phyloP scores from a whole-genome alignment of 2,888 invertebrate genomes.

The Caenorhabditis sp. region DNA sequence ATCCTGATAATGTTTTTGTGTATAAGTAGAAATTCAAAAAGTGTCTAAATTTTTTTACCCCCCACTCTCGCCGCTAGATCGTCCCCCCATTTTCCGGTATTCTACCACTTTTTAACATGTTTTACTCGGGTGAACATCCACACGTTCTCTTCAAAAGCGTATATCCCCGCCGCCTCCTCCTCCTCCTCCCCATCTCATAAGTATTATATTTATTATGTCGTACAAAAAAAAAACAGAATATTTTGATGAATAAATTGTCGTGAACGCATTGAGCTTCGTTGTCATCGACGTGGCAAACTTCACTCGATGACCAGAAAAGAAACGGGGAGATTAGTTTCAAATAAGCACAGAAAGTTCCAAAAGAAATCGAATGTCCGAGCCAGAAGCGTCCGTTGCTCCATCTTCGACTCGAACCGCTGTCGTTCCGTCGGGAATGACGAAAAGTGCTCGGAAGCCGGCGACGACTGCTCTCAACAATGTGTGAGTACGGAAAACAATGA shows the following conservation, averaged over 20 bases:
- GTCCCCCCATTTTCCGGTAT: conserved; percentile 12
- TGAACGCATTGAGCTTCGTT: no score
- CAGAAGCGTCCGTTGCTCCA: neutral
- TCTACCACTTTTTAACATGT: neutral
- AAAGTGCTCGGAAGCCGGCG: conserved; percentile 9
- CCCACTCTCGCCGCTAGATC: neutral
- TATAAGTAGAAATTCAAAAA: neutral
- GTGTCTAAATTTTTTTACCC: conserved; percentile 2
- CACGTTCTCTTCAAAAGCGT: neutral
- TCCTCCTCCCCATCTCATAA: neutral
- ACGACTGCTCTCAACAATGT: conserved; percentile 10
- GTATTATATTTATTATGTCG: neutral
- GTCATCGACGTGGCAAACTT: neutral
- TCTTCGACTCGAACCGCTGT: conserved; percentile 24
- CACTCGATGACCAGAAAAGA: neutral
- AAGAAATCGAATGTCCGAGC: conserved; percentile 33
- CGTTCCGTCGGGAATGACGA: conserved; percentile 13
- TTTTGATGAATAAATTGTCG: conserved; percentile 38
- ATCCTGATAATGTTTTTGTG: no score
- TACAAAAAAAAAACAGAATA: conserved; percentile 2
- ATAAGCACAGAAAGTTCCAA: neutral
- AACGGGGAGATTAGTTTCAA: neutral
- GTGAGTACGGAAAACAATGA: conserved; percentile 2
- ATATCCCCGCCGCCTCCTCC: neutral
- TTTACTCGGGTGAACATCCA: neutral